Conservation (phyloP, 2,888 invertebrate genomes). For the Torymus auratus region DNA sequence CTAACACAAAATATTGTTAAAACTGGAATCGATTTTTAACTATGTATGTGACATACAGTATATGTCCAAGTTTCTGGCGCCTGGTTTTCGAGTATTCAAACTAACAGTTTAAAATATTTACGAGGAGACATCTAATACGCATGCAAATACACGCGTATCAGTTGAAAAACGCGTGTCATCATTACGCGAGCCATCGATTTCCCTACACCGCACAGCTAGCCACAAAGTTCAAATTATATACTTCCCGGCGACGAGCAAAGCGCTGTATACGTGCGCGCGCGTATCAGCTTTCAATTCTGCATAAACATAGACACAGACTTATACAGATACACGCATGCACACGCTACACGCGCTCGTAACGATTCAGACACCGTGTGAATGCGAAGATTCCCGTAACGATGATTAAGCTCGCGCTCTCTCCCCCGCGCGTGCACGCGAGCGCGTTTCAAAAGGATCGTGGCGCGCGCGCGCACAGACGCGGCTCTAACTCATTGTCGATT, state of each 20-base stretch:
- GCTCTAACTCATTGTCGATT: constrained; percentile 35
- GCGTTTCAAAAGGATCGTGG: background rate
- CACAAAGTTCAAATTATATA: constrained; percentile 12
- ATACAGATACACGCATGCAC: background rate
- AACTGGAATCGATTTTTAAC: no score
- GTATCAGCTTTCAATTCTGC: constrained; percentile 40
- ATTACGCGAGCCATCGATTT: background rate
- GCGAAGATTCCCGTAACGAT: constrained; percentile 43
- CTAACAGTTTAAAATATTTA: background rate
- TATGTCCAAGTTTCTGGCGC: no score
- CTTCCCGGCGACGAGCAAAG: background rate
- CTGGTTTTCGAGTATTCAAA: no score
- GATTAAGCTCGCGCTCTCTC: constrained; percentile 40
- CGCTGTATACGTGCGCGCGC: no score
- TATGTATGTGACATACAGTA: no score
- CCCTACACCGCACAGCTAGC: background rate
- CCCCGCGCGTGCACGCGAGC: background rate
- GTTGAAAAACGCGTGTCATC: background rate
- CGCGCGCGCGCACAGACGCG: background rate
- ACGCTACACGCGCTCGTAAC: background rate
- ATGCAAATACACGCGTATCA: no score
- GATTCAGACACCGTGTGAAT: constrained; percentile 35
- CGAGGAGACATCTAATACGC: no score
- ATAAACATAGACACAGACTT: background rate
- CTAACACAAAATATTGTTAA: no score